Percentiles rank a stretch among this genome's conserved stretches.
Evolutionary conservation across 1,140 invertebrate genomes (phyloP).

Genomic region (Brachionus asplanchnoidis): DNA sequence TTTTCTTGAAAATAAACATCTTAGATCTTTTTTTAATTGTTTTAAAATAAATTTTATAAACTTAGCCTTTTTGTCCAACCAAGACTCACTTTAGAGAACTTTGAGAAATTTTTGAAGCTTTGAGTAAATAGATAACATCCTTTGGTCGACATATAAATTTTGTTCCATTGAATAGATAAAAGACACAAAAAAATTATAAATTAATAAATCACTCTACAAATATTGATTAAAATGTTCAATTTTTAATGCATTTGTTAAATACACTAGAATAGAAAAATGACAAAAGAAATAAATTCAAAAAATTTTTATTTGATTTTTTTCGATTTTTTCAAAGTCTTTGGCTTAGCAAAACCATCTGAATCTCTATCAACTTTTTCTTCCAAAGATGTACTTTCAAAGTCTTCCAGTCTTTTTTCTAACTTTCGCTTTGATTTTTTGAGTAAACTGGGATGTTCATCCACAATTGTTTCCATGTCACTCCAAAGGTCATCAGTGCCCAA

Average conservation of each 20-base stretch:
- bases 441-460: slow-evolving; percentile 14
- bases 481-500: slow-evolving; percentile 33
- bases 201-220: too few species aligned
- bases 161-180: too few species aligned
- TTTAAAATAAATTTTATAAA: too few species aligned
- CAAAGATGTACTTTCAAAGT: not conserved
- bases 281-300: not conserved
- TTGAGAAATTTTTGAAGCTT: too few species aligned
- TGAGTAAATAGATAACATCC: too few species aligned
- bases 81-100: too few species aligned
- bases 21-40: too few species aligned
- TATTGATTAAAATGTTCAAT: not conserved
- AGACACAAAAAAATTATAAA: too few species aligned
- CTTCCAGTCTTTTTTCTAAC: slow-evolving; percentile 1
- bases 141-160: too few species aligned
- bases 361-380: not conserved
- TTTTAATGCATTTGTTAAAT: slow-evolving; percentile 17
- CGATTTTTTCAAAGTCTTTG: not conserved
- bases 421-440: not conserved
- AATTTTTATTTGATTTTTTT: slow-evolving; percentile 31
- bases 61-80: too few species aligned
- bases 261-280: slow-evolving; percentile 18
- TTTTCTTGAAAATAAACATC: too few species aligned
- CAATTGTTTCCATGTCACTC: slow-evolving; percentile 39
- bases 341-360: not conserved